phyloP scores from a whole-genome alignment of 1,140 invertebrate species.

The Caenorhabditis latens region DNA sequence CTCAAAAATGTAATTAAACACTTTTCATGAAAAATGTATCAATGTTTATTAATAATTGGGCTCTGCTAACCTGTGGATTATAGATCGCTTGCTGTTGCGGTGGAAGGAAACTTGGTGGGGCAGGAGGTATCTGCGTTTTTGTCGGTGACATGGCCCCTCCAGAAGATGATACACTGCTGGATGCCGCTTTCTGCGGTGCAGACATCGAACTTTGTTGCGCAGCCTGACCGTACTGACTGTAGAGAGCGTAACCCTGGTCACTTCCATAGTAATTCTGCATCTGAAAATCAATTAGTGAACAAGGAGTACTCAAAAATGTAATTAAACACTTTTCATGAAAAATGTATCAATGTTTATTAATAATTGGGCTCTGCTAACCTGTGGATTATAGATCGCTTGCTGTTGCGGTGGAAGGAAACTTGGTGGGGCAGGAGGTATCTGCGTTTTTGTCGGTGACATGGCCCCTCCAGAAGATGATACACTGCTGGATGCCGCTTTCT shows the following conservation, averaged over 20 bases:
- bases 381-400: slow-evolving; percentile 2
- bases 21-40: too few relatives aligned
- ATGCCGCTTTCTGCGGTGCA: slow-evolving; percentile 9
- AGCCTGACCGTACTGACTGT: neutral
- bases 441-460: neutral
- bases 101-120: neutral
- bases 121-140: neutral
- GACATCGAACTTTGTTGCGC: neutral
- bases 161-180: slow-evolving; percentile 14
- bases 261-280: slow-evolving; percentile 21
- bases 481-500: slow-evolving; percentile 24
- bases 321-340: too few relatives aligned
- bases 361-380: neutral
- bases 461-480: slow-evolving; percentile 4
- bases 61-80: neutral
- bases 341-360: too few relatives aligned
- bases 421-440: neutral
- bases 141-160: neutral
- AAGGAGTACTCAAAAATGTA: neutral
- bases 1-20: neutral
- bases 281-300: neutral
- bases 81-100: neutral
- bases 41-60: too few relatives aligned
- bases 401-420: neutral
- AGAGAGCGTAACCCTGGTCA: neutral